Evolutionary conservation across 2,888 invertebrate species (phyloP).

Genomic region (Andrena hattorfiana): DNA sequence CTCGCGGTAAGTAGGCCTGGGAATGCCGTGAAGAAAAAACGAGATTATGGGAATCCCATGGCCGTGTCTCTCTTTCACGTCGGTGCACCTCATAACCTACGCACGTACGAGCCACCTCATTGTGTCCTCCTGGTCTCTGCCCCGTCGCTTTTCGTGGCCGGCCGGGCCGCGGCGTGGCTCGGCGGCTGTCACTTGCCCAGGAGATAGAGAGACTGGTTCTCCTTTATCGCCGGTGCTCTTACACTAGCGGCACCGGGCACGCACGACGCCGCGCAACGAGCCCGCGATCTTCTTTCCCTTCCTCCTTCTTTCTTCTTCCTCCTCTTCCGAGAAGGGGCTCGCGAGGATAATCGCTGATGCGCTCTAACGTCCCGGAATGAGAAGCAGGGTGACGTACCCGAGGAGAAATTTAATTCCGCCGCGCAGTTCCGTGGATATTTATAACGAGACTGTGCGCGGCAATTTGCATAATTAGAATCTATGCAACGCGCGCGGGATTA

Average conservation of each 20-base stretch:
- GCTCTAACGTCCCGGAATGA: constrained; percentile 49
- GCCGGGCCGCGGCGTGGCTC: constrained; percentile 15
- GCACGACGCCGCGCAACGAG: constrained; percentile 14
- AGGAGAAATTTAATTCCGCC: constrained; percentile 41
- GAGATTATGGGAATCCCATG: constrained; percentile 74
- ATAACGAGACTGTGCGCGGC: constrained; percentile 47
- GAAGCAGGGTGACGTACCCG: constrained; percentile 51
- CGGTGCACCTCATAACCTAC: constrained; percentile 59
- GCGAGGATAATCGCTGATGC: constrained; percentile 50
- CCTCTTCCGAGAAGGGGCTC: constrained; percentile 39
- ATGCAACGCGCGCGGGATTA: constrained; percentile 26
- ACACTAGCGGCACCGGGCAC: constrained; percentile 7
- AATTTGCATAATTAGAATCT: constrained; percentile 54
- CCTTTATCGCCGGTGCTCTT: constrained; percentile 56
- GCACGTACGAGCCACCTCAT: constrained; percentile 52
- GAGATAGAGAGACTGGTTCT: constrained; percentile 64
- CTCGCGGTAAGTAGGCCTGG: constrained; percentile 64
- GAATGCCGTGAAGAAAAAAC: constrained; percentile 66
- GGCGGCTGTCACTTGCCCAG: constrained; percentile 62
- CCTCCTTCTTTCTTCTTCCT: constrained; percentile 40
- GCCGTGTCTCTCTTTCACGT: constrained; percentile 19
- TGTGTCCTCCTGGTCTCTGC: constrained; percentile 16
- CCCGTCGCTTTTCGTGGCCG: constrained; percentile 39
- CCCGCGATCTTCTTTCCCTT: constrained; percentile 38
- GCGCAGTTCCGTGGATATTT: constrained; percentile 36